Evolutionary conservation across 1,140 invertebrate genomes (phyloP), one percentile per base, ranked within the genome.

Genomic region (Ceratina japonica): DNA sequence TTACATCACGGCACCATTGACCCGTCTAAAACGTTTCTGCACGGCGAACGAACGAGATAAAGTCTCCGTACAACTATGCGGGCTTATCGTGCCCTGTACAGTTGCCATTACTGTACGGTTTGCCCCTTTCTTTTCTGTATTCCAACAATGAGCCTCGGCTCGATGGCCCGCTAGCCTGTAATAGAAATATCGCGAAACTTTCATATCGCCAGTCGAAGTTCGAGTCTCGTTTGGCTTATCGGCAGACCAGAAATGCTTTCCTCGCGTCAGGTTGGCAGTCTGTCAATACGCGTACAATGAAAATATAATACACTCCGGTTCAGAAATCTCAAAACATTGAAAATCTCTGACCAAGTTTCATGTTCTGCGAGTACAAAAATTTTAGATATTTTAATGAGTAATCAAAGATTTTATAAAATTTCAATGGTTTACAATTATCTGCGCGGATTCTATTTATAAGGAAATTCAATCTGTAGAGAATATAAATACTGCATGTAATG

Each of bases 21-120:
- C 81, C 44, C 24, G 52, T 69, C 69, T 37, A 10, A 15, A 79
- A 58, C 44, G 64, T 79, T 75, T 79, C 76, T 64, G 66, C 62
- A 37, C 16, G 54, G 16, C 15, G 59, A 75, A 84, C 49, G 15
- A 24, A 56, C 62, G 15, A 64, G 52, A 79, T 74, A 74, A 74
- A 73, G 20, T 20, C 68, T 49, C 51, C n/a, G 31, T 64, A 54
- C 66, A 37, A 59, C 2, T 15, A 8, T n/a, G 18, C 56, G 7
- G 18, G 44, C 56, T 70, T 76, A 76, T 70, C 65, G 49, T 18
- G 10, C 22, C 5, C 18, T 1, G 4, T 31, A 31, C 27, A 31
- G 27, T 31, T 31, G 44, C 44, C 24, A 59, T 70, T 70, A 52
- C 59, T 13, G 27, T 31, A 31, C 27, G 27, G 27, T 31, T 37